Evolutionary conservation across 1,140 invertebrate species (phyloP), one percentile per base, ranked within the genome.

Genomic region (Polypedilum pembai): DNA sequence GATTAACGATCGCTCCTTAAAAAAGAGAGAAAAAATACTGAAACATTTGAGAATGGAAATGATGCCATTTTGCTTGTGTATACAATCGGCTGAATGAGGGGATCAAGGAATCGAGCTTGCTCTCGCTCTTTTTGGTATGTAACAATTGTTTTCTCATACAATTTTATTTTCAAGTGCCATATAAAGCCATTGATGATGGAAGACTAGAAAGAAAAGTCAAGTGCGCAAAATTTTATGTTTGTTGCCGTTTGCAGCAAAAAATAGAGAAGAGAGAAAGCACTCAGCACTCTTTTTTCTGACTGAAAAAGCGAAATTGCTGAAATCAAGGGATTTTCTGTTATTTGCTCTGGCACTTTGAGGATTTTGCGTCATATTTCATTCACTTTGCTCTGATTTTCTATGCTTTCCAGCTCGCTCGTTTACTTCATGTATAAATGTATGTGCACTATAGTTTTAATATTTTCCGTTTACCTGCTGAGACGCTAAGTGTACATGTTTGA

Each of bases 331-430:
- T 40, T 73, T 73, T 20, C 18, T 7, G 20, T 21, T 73, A 33
- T 73, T 73, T 73, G 69, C 15, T 73, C 69, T 40, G 24, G 15
- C 21, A 33, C 33, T 73, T 73, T 73, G 20, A 73, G 69, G 69
- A 73, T 73, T 73, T 73, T 73, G 21, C 69, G 21, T 73, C 33
- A 73, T 33, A 73, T 73, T 73, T 21, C 33, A 10, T 21, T 73
- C 33, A 21, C 18, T 73, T 73, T 21, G 20, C 20, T 65, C 7
- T 17, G n/a, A 17, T 65, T 65, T 65, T 17, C 20, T 17, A 20
- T 65, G n/a, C 63, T 65, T 33, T 33, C 24, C 5, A 3, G 24
- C 24, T 33, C 24, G 24, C 24, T 33, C 24, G 24, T 33, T 33
- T 33, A 5, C 24, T 33, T 33, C 24, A 5, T 33, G 5, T 33